These are phyloP conservation scores for Camarhynchus parvulus DNA, from an alignment of 2,113 vertebrate species.

Conservation along the genomic window DNA sequence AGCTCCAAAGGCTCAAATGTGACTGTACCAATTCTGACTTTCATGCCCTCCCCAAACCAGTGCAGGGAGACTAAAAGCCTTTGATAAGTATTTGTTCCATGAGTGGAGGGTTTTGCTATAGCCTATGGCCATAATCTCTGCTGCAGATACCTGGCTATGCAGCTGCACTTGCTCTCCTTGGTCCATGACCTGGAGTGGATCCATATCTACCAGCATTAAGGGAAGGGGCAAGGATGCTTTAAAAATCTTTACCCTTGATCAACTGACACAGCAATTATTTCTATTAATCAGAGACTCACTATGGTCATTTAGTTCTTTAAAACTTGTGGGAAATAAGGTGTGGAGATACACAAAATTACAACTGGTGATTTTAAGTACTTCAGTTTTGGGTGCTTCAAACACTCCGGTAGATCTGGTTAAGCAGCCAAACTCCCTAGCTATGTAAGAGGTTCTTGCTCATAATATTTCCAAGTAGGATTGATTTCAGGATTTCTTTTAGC, in stretches of 20 bases:
- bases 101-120: not conserved
- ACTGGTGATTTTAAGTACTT: not conserved
- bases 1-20: not conserved
- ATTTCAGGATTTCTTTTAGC: not conserved
- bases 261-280: not conserved
- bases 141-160: not conserved
- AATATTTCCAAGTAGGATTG: not conserved
- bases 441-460: not conserved
- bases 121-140: not conserved
- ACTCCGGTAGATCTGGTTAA: not conserved
- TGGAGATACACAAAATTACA: not conserved
- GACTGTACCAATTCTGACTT: not conserved
- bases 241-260: not conserved
- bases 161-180: rapidly evolving
- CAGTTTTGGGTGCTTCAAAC: not conserved
- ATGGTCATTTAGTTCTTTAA: not conserved
- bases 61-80: not conserved
- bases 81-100: not conserved
- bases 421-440: not conserved
- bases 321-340: not conserved
- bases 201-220: not conserved
- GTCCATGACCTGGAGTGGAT: not conserved
- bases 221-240: not conserved
- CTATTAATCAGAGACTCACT: not conserved
- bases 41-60: rapidly evolving